Base-by-base conservation (phyloP, 2,888 invertebrate genomes). In the Cheilosia vulpina region DNA sequence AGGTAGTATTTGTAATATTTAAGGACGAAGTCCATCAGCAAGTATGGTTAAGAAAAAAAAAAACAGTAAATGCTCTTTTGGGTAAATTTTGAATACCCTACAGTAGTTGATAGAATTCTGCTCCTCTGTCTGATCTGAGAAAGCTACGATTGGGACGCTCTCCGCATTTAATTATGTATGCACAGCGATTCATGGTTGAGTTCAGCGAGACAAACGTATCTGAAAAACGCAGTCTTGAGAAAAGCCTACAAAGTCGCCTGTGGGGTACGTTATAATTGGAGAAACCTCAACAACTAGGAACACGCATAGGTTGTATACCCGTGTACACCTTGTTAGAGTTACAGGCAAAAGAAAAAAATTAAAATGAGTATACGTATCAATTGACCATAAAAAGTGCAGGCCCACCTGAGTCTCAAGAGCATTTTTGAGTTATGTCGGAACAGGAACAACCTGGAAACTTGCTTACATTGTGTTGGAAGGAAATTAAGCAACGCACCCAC, bases 181-280 rank as follows among this genome's bases (percentile, higher is more conserved):
- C 21, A 52, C 24, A 24, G 11, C 11, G 21, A 52, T 52, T 31
- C 34, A 57, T 17, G 57, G 57, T 34, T 57, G 57, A 34, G 19
- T 34, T 57, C 17, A 57, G 38, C 11, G 15, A 57, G 34, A 17
- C 13, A 31, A 4, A 21, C n/a, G 9, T 57, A 34, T 34, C 19
- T 57, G 4, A 19, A 57, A 34, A 38, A 19, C 13, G 3, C 47
- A 9, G 17, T 47, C 19, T 47, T 47, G 17, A 4, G 47, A 47
- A 19, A 4, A 9, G 19, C 47, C 47, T 13, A 0, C 47, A 47
- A 47, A 47, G 19, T 47, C 17, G 2, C 2, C n/a, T 15, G 17
- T 31, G n/a, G 27, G 52, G 24, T 52, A 24, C 24, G 9, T 31
- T 57, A 13, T 34, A 57, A 57, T 7, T 34, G 15, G 2, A 17